Percentiles rank a stretch among this genome's conserved stretches.
Conservation (phyloP, 2,888 invertebrate species). For the Limnephilus auricula region DNA sequence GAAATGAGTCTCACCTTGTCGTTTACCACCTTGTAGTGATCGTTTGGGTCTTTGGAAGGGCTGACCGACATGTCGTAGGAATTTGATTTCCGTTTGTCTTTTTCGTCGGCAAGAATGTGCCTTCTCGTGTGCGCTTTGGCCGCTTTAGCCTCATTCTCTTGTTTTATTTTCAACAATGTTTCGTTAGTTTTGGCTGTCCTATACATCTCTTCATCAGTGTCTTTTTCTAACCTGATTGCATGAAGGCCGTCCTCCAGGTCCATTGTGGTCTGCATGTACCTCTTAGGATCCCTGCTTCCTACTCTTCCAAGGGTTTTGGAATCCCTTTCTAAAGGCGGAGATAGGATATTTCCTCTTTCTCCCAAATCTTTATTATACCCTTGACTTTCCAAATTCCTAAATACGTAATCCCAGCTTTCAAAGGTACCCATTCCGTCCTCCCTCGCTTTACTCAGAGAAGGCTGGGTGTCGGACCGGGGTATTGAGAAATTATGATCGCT, state of each 20-base stretch:
- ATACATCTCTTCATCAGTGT: conserved; percentile 73
- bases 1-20: conserved; percentile 74
- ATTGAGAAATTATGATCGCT: conserved; percentile 68
- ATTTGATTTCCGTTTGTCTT: conserved; percentile 71
- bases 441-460: conserved; percentile 76
- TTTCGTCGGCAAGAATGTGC: conserved; percentile 69
- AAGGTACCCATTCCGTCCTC: conserved; percentile 84
- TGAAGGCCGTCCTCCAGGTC: conserved; percentile 79
- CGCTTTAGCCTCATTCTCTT: conserved; percentile 73
- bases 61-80: conserved; percentile 73
- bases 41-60: conserved; percentile 72
- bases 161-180: conserved; percentile 74
- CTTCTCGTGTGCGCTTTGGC: conserved; percentile 72
- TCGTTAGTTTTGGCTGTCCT: conserved; percentile 78
- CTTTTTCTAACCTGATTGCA: conserved; percentile 75
- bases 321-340: conserved; percentile 75
- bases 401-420: conserved; percentile 90
- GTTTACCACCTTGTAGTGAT: conserved; percentile 67
- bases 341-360: conserved; percentile 81
- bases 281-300: conserved; percentile 73
- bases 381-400: conserved; percentile 85
- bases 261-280: conserved; percentile 76
- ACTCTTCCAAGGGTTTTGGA: conserved; percentile 74
- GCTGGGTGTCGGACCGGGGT: conserved; percentile 76
- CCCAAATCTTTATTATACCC: conserved; percentile 83